These are phyloP conservation scores for Meta bourneti DNA, from an alignment of 2,888 invertebrate species.

Conservation along the genomic window DNA sequence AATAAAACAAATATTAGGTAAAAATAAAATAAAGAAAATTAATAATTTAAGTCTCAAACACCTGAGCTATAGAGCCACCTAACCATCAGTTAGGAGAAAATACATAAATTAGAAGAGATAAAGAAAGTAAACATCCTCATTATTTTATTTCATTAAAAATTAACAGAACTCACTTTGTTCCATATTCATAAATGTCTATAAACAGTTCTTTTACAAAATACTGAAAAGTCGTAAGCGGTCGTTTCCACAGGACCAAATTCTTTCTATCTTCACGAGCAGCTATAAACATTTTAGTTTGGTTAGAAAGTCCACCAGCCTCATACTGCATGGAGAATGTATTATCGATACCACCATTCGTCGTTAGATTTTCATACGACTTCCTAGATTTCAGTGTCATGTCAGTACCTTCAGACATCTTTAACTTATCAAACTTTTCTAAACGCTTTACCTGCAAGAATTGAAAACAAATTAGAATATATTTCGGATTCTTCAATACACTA, in stretches of 20 bases:
- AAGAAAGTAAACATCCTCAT: too few species aligned
- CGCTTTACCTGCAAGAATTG: conserved; percentile 66
- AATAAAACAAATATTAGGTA: too few species aligned
- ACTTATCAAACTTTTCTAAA: conserved; percentile 73
- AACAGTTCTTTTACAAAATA: conserved; percentile 89
- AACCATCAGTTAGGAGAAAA: too few species aligned
- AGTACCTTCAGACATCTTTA: conserved; percentile 71
- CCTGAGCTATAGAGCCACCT: too few species aligned
- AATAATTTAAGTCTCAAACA: too few species aligned
- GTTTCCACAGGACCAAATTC: conserved; percentile 89
- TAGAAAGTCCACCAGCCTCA: conserved; percentile 61
- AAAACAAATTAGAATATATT: neutral
- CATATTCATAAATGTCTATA: conserved; percentile 84
- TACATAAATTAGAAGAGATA: too few species aligned
- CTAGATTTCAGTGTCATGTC: conserved; percentile 59
- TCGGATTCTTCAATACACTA: neutral
- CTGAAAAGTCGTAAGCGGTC: conserved; percentile 88
- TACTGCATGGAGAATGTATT: conserved; percentile 60
- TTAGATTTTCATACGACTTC: conserved; percentile 66
- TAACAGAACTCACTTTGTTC: conserved; percentile 83
- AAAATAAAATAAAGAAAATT: too few species aligned
- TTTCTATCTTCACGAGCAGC: conserved; percentile 83
- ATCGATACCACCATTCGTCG: conserved; percentile 70
- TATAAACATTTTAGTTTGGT: conserved; percentile 67
- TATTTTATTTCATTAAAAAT: conserved; percentile 77